Percentiles rank a stretch among this genome's conserved stretches.
Conservation (phyloP, 2,888 invertebrate genomes). For the Laspeyria flexula region DNA sequence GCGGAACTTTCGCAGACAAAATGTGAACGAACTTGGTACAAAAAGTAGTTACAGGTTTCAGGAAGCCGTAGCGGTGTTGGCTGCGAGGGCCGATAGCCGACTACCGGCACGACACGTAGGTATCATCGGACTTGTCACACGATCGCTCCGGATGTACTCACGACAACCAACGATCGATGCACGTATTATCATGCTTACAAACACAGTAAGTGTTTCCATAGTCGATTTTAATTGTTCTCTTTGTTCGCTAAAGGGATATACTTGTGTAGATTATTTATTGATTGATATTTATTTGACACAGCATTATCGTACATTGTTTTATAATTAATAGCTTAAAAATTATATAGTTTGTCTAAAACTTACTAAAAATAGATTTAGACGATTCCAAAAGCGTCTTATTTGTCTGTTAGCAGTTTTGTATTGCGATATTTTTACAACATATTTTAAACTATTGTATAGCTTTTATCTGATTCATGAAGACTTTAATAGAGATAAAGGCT, state of each 20-base stretch:
- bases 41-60: conserved; percentile 73
- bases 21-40: conserved; percentile 66
- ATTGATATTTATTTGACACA: too few relatives aligned
- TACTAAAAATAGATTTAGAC: too few relatives aligned
- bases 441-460: too few relatives aligned
- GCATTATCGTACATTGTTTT: too few relatives aligned
- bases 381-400: background rate
- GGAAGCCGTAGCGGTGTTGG: conserved; percentile 73
- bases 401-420: background rate
- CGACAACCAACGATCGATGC: conserved; percentile 49
- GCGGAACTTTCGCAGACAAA: conserved; percentile 44
- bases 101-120: conserved; percentile 36
- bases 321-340: too few relatives aligned
- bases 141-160: conserved; percentile 40
- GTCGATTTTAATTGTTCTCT: background rate
- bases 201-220: conserved; percentile 27
- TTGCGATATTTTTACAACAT: too few relatives aligned
- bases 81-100: conserved; percentile 54
- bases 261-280: background rate
- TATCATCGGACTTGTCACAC: conserved; percentile 48
- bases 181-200: conserved; percentile 52
- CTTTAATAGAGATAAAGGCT: background rate
- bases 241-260: background rate
- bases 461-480: background rate
- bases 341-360: too few relatives aligned